These are phyloP conservation scores for Mythimna loreyi DNA, from an alignment of 2,888 invertebrate genomes.

Conservation along the genomic window DNA sequence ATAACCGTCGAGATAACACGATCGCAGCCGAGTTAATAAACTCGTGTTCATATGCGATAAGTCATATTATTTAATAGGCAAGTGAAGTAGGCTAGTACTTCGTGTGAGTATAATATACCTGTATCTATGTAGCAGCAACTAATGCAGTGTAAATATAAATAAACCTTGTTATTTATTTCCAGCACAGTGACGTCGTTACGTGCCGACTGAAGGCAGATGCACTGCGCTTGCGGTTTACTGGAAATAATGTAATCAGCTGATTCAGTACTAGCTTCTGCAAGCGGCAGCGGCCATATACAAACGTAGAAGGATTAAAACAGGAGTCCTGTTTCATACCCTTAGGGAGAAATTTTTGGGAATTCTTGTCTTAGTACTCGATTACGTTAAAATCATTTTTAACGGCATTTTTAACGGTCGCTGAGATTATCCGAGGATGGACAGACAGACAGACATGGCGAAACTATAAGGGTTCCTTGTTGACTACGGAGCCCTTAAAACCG, in stretches of 20 bases:
- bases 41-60: background rate
- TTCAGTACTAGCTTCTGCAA: too few species aligned
- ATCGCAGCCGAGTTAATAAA: slow-evolving; percentile 2
- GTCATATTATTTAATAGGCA: background rate
- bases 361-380: too few species aligned
- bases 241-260: background rate
- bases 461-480: too few species aligned
- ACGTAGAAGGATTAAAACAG: too few species aligned
- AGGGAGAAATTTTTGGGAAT: too few species aligned
- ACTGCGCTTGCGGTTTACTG: background rate
- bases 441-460: too few species aligned
- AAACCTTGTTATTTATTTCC: slow-evolving; percentile 14
- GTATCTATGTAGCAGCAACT: background rate
- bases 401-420: too few species aligned
- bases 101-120: background rate
- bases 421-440: too few species aligned
- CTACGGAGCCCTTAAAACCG: too few species aligned
- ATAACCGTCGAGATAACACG: background rate
- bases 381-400: too few species aligned
- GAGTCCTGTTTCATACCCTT: too few species aligned
- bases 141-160: background rate
- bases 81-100: background rate
- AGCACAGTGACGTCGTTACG: background rate
- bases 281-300: too few species aligned
- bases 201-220: background rate